Evolutionary conservation across 92 coral and sea anemone genomes (phyloP).

Genomic region (Pocillopora grandis): DNA sequence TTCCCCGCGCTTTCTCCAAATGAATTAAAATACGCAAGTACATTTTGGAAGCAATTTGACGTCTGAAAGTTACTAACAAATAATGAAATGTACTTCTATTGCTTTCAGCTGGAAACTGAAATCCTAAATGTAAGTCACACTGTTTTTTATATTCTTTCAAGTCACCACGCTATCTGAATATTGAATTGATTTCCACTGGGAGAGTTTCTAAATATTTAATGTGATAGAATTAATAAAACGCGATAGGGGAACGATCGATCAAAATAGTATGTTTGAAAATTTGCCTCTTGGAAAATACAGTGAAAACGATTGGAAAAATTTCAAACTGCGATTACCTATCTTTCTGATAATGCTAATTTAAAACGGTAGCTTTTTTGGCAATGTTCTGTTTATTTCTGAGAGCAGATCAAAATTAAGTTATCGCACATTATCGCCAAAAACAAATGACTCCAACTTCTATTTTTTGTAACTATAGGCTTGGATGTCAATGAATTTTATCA

Average conservation of each 20-base stretch:
- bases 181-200: slow-evolving; percentile 23
- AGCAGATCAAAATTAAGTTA: too few relatives aligned
- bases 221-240: slow-evolving; percentile 26
- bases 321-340: not conserved
- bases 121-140: not conserved
- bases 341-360: not conserved
- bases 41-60: not conserved
- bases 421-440: too few relatives aligned
- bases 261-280: not conserved
- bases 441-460: too few relatives aligned
- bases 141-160: not conserved
- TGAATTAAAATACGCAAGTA: not conserved
- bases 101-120: not conserved
- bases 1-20: not conserved
- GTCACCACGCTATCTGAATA: slow-evolving; percentile 17
- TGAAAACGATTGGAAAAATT: not conserved
- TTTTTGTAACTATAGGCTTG: too few relatives aligned
- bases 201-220: slow-evolving; percentile 31
- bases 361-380: not conserved
- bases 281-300: not conserved
- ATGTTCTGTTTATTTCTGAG: too few relatives aligned
- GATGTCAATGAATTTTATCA: too few relatives aligned
- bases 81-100: not conserved
- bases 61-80: not conserved
- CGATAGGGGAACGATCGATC: not conserved